phyloP scores from a whole-genome alignment of 2,888 invertebrate species.

The Eilema griseolum region DNA sequence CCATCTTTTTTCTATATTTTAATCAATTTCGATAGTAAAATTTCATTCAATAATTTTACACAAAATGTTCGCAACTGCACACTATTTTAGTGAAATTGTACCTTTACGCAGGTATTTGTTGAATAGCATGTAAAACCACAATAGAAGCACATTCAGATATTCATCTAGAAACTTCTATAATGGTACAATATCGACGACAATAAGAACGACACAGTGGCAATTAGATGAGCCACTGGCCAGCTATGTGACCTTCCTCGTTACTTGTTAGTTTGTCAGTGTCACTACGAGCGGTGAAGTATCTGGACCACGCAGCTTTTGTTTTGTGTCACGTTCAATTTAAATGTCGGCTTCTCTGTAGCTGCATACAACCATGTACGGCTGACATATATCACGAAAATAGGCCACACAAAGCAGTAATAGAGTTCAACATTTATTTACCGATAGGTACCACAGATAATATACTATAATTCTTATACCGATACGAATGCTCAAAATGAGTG shows the following conservation, averaged over 20 bases:
- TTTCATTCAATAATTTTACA: no score
- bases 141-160: not conserved
- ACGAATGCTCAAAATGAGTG: no score
- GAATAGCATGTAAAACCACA: no score
- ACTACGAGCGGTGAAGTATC: conserved; percentile 8
- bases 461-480: no score
- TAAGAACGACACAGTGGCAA: not conserved
- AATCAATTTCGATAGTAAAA: no score
- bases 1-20: no score
- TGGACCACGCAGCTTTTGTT: conserved; percentile 18
- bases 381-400: not conserved
- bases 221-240: conserved; percentile 14
- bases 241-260: conserved; percentile 18
- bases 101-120: no score
- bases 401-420: no score
- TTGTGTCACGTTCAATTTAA: conserved; percentile 11
- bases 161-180: not conserved
- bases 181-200: not conserved
- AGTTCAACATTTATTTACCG: no score
- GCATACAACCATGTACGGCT: not conserved
- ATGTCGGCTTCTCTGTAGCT: not conserved
- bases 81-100: no score
- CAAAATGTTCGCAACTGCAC: no score
- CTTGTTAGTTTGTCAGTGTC: conserved; percentile 2
- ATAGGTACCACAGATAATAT: no score